A percentile compares a stretch with the other conserved stretches of the same genome.
Conservation (phyloP, 35 echinoderm and acorn worm species). For the Nesometra sesokonis region DNA sequence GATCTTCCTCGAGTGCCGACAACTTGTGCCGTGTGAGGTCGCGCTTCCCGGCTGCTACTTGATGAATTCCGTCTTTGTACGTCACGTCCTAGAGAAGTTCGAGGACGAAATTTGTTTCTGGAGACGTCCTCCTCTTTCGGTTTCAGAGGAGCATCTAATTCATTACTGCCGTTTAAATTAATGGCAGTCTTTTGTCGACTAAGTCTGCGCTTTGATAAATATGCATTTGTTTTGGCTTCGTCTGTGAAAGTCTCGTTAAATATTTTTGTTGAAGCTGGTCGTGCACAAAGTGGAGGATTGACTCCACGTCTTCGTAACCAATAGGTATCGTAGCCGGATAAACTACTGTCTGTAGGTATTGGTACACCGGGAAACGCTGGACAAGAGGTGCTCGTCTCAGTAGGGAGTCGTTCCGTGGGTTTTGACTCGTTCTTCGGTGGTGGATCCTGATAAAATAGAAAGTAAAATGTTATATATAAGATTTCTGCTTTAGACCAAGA, state of each 20-base stretch:
- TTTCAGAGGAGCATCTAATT: neutral
- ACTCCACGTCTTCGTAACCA: neutral
- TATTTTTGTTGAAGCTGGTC: neutral
- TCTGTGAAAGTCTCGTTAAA: neutral
- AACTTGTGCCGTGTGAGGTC: constrained; percentile 5
- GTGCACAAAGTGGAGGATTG: neutral
- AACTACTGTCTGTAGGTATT: neutral
- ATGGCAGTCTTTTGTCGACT: neutral
- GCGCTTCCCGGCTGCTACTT: neutral
- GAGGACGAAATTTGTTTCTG: neutral
- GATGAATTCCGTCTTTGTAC: neutral
- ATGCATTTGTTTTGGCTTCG: neutral
- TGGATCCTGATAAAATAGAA: neutral
- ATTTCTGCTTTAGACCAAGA: too few relatives aligned
- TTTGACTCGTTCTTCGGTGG: neutral
- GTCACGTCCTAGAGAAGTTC: neutral
- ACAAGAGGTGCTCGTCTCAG: neutral
- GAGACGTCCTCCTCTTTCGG: neutral
- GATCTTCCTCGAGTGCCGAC: neutral
- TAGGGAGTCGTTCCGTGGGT: neutral
- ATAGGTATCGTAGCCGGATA: neutral
- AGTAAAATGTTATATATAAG: too few relatives aligned
- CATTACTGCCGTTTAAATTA: neutral
- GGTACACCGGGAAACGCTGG: neutral
- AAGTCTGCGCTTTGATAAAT: neutral